These are phyloP conservation scores for Hydrotaea diabolus DNA, from an alignment of 2,888 invertebrate genomes.

Conservation along the genomic window DNA sequence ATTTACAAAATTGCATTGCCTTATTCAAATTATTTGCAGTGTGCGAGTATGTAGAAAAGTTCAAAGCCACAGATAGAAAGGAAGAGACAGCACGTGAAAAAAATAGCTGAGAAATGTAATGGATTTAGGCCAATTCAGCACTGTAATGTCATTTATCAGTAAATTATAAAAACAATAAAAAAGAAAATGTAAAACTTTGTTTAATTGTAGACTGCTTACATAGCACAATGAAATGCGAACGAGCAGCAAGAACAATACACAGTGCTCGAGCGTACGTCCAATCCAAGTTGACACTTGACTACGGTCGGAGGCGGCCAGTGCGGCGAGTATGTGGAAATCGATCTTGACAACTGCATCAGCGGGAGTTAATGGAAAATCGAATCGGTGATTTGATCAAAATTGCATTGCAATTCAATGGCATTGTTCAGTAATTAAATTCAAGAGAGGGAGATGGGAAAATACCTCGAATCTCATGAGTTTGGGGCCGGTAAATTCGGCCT, in stretches of 20 bases:
- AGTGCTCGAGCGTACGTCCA: slow-evolving; percentile 11
- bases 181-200: slow-evolving; percentile 13
- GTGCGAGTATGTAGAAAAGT: not conserved
- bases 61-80: not conserved
- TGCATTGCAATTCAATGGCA: not conserved
- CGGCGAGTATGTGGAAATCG: slow-evolving; percentile 24
- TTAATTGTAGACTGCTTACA: slow-evolving; percentile 40
- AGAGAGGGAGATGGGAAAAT: not conserved
- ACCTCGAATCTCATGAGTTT: too few relatives aligned
- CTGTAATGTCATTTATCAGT: slow-evolving; percentile 31
- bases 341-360: slow-evolving; percentile 3
- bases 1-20: not conserved
- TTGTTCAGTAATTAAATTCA: not conserved
- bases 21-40: not conserved
- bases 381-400: slow-evolving; percentile 6
- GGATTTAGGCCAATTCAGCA: slow-evolving; percentile 38
- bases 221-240: slow-evolving; percentile 38
- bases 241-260: too few relatives aligned
- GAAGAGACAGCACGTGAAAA: not conserved
- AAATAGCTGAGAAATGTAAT: slow-evolving; percentile 21
- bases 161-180: slow-evolving; percentile 16
- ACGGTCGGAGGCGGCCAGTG: not conserved
- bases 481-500: not conserved
- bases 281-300: slow-evolving; percentile 14
- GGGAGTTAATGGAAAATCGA: slow-evolving; percentile 19